These are phyloP conservation scores for Eulemur albifrons DNA, from an alignment of 2,797 vertebrate genomes.

Conservation along the genomic window DNA sequence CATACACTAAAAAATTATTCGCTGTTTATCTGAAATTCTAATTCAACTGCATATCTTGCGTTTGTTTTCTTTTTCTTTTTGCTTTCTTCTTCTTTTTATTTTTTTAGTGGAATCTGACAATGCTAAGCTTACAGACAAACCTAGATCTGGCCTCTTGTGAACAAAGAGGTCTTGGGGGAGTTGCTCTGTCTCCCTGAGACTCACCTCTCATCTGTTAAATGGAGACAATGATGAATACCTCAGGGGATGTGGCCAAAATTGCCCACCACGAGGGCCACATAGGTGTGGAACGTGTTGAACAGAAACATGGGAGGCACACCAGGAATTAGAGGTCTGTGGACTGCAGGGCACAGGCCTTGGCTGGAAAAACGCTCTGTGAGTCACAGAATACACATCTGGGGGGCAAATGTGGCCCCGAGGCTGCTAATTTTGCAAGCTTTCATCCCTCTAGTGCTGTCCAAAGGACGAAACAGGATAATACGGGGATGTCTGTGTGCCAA, in stretches of 20 bases:
- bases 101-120: neutral
- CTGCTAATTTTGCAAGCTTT: neutral
- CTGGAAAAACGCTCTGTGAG: neutral
- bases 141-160: neutral
- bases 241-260: neutral
- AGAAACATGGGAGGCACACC: neutral
- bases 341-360: neutral
- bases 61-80: neutral
- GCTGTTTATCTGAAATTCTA: neutral
- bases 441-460: too few species aligned
- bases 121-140: neutral
- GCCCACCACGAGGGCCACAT: neutral
- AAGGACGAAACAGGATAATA: neutral
- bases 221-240: too few species aligned
- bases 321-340: neutral
- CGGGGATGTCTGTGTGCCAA: too few species aligned
- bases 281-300: fast-evolving
- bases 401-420: neutral
- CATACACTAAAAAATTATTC: neutral
- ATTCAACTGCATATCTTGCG: neutral
- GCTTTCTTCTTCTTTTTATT: neutral
- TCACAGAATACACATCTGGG: neutral
- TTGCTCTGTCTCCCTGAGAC: neutral
- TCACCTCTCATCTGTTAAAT: neutral
- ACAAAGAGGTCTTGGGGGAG: neutral